Conservation (phyloP, 2,113 vertebrate species). For the human (Homo sapiens) region GRCh38 chr20:59282501-59283000, state of each 20-base stretch:
- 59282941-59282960: background rate
- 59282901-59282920: accelerated
- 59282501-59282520: background rate
- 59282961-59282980: background rate
- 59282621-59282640: accelerated
- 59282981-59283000: background rate
- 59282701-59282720: background rate
- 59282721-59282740: background rate
- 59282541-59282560: background rate
- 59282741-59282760: background rate
- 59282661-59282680: background rate
- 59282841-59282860: accelerated
- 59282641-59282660: background rate
- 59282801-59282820: background rate
- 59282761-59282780: background rate
- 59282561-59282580: background rate
- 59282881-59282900: accelerated
- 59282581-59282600: background rate
- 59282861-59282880: accelerated
- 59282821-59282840: background rate
- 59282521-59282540: background rate
- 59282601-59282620: background rate
- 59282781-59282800: background rate
- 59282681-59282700: background rate
- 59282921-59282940: background rate